Base-by-base conservation (phyloP, 2,113 vertebrate species). In the Caracal caracal region DNA sequence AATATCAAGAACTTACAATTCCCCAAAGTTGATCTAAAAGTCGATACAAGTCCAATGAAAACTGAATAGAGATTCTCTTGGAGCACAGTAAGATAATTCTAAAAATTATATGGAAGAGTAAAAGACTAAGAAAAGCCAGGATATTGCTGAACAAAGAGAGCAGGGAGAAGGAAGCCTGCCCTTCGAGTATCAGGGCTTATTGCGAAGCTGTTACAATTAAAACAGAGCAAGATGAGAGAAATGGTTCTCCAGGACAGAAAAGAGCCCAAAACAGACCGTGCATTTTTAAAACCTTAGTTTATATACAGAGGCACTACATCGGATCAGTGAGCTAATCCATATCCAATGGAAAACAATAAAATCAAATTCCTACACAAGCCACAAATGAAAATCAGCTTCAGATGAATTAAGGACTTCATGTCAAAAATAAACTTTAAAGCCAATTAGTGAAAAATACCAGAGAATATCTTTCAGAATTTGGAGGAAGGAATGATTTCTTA, bases 361-460 rank as follows among this genome's bases (percentile, higher is more conserved):
- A 70, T 76, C 30, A 59, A 43, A 76, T 63, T 51, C 35, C 75
- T 37, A 73, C 22, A n/a, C 75, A 90, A 83, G 24, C 5, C 68
- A 83, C n/a, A 78, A 73, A 66, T 6, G 66, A 76, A 79, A 78
- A 76, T 47, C 70, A 68, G 35, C 16, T 22, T 90, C 79, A 66
- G 33, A 68, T 49, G 49, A 82, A 93, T 40, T 81, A 47, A 66
- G 68, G 43, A 92, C 22, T 82, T 66, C 76, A 40, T 65, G 16
- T 75, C n/a, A 82, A 63, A 75, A 94, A 82, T 56, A 75, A 94
- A 71, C 59, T 63, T 88, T 66, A 47, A 76, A 92, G n/a, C 47
- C 51, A 84, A 40, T n/a, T 86, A 75, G 19, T 59, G 30, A 37
- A 49, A 96, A 94, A 78, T n/a, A 82, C 40, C 63, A 17, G 15